Evolutionary conservation across 1,140 invertebrate species (phyloP), one percentile per base, ranked within the genome.

Genomic region (Drosophila arawakana): DNA sequence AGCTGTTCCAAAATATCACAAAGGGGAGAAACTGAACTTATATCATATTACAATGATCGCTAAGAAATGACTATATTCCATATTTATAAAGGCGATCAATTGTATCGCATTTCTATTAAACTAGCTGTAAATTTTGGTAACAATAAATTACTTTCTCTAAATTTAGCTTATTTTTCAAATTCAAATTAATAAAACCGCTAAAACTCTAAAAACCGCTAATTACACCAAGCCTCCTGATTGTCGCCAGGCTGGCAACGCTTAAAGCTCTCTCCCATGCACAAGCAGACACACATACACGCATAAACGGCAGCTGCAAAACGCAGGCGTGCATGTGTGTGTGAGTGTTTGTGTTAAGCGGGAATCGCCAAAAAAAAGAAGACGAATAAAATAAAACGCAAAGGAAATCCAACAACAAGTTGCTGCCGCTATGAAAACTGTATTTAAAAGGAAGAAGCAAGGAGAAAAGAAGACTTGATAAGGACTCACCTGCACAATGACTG

Each of bases 401-500:
- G 30, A 76, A 80, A 70, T 41, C 44, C 60, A 69, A 73, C 61
- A 69, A 73, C 72, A 65, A 82, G 72, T 74, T 75, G 76, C 80
- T 54, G 62, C 34, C 30, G 37, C 59, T 54, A 58, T 52, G 37
- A 59, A 73, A 15, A 21, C 18, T 34, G 18, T 18, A 60, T 52
- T 41, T 21, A 47, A 47, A 46, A 41, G 18, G 25, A 21, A n/a
- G 13, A n/a, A n/a, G 46, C 37, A 39, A 35, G 21, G 7, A 13
- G 18, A 18, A 60, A 11, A 18, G 15, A 21, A 21, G 35, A 30
- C 25, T 30, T 21, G 30, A 15, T 8, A 47, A 52, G 37, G 62
- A 78, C 90, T 91, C 78, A 91, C 90, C 90, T 91, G 79, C 72
- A 89, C 81, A 72, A 91, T 85, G 59, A 91, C 78, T 81, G 81